Conservation (phyloP, 2,888 invertebrate species). For the Plagodis dolabraria region DNA sequence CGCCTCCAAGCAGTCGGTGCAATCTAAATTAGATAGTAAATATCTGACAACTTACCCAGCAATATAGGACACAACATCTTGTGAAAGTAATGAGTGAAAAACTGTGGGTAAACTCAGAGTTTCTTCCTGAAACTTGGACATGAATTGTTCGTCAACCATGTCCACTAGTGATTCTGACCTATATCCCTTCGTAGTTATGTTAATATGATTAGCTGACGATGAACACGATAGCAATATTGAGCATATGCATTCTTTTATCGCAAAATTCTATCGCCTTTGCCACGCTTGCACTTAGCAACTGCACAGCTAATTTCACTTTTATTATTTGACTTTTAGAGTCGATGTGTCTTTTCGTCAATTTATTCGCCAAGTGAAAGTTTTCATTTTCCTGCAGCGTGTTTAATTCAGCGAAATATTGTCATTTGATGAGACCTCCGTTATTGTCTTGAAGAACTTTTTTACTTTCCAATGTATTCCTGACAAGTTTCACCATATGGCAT, state of each 20-base stretch:
- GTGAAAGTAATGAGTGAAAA: not conserved
- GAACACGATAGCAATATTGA: not conserved
- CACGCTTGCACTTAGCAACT: not conserved
- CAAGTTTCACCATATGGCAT: no score
- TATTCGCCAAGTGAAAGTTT: not conserved
- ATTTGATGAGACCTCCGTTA: not conserved
- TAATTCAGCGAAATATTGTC: not conserved
- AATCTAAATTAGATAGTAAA: constrained; percentile 1
- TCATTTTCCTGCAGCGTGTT: not conserved
- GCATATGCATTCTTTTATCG: not conserved
- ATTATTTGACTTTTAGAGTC: not conserved
- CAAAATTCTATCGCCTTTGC: not conserved
- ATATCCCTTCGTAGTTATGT: constrained; percentile 1
- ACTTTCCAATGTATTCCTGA: no score
- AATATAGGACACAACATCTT: not conserved
- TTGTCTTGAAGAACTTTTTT: not conserved
- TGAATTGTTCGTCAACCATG: not conserved
- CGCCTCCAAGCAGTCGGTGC: constrained; percentile 1
- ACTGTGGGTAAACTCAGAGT: no score
- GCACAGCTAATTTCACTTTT: not conserved
- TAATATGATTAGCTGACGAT: constrained; percentile 2
- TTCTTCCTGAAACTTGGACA: constrained; percentile 1
- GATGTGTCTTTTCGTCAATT: no score
- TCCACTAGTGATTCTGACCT: not conserved
- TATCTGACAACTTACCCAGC: constrained; percentile 4